phyloP scores from a whole-genome alignment of 92 coral and sea anemone genomes.

The Heliopora coerulea region DNA sequence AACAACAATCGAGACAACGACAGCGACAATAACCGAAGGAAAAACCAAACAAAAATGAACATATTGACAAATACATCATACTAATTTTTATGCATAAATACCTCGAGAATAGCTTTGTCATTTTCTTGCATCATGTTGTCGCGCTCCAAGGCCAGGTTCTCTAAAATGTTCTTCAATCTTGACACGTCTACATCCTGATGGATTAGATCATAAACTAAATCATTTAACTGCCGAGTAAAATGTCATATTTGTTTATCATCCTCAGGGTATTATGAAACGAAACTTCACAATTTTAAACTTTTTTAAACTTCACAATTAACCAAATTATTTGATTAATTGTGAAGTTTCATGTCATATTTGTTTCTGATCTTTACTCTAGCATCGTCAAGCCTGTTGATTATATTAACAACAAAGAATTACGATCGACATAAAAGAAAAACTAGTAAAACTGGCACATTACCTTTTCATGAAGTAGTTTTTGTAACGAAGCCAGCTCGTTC shows the following conservation, averaged over 20 bases:
- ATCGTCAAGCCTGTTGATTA: too few species aligned
- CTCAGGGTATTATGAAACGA: too few species aligned
- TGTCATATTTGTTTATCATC: too few species aligned
- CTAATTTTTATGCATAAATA: too few species aligned
- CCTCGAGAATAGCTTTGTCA: constrained; percentile 28
- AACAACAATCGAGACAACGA: constrained; percentile 5
- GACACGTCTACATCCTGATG: constrained; percentile 22
- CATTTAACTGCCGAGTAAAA: too few species aligned
- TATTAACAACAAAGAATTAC: not conserved
- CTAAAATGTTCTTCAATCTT: constrained; percentile 20
- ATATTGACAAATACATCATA: constrained; percentile 24
- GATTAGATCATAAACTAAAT: too few species aligned
- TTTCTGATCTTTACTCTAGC: too few species aligned
- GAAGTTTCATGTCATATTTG: too few species aligned
- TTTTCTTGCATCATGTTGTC: constrained; percentile 34
- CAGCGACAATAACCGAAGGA: constrained; percentile 11
- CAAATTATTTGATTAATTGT: too few species aligned
- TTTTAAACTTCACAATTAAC: too few species aligned
- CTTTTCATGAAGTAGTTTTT: constrained; percentile 11
- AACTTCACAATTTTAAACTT: too few species aligned
- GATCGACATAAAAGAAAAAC: not conserved
- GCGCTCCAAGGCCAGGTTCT: constrained; percentile 9
- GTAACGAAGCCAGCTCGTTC: not conserved
- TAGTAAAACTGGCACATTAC: not conserved
- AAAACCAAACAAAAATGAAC: too few species aligned